Evolutionary conservation across 2,797 vertebrate genomes (phyloP).

Genomic region (Takifugu rubripes): DNA sequence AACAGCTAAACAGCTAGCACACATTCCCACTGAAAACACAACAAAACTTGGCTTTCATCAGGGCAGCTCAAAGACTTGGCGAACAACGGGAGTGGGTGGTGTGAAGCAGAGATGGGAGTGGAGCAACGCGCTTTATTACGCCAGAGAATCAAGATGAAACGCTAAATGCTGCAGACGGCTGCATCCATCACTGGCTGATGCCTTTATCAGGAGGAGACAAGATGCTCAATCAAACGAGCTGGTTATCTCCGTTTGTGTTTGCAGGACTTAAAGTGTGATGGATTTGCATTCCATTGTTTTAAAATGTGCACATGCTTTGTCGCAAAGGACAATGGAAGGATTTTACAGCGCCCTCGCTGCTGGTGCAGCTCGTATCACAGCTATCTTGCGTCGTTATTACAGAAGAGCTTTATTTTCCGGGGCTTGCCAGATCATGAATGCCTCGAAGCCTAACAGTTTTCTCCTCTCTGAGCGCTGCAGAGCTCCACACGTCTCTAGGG

Average conservation of each 20-base stretch:
- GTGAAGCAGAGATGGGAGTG: slow-evolving; percentile 47
- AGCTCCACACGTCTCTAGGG: slow-evolving; percentile 55
- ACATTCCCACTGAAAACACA: slow-evolving; percentile 53
- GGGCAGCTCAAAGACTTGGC: slow-evolving; percentile 36
- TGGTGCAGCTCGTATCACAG: slow-evolving; percentile 43
- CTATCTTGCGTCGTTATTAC: slow-evolving; percentile 43
- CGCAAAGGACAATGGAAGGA: slow-evolving; percentile 46
- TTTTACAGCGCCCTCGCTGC: slow-evolving; percentile 20
- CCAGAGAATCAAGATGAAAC: slow-evolving; percentile 59
- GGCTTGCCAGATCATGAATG: slow-evolving; percentile 44
- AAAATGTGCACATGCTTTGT: slow-evolving; percentile 63
- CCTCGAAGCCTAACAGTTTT: slow-evolving; percentile 40
- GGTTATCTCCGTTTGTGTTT: slow-evolving; percentile 54
- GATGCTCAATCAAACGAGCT: slow-evolving; percentile 53
- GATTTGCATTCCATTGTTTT: slow-evolving; percentile 62
- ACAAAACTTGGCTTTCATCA: slow-evolving; percentile 46
- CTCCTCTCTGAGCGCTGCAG: slow-evolving; percentile 27
- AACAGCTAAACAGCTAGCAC: slow-evolving; percentile 70
- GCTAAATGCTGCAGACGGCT: slow-evolving; percentile 54
- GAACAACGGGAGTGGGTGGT: slow-evolving; percentile 57
- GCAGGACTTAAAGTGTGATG: slow-evolving; percentile 61
- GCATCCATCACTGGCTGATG: slow-evolving; percentile 64
- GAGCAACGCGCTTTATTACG: slow-evolving; percentile 62
- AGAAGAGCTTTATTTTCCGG: slow-evolving; percentile 42
- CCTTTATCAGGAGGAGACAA: slow-evolving; percentile 55